A percentile compares a stretch with the other conserved stretches of the same genome.
These are phyloP conservation scores for Monomorium pharaonis DNA, from an alignment of 1,140 invertebrate genomes.

Conservation along the genomic window DNA sequence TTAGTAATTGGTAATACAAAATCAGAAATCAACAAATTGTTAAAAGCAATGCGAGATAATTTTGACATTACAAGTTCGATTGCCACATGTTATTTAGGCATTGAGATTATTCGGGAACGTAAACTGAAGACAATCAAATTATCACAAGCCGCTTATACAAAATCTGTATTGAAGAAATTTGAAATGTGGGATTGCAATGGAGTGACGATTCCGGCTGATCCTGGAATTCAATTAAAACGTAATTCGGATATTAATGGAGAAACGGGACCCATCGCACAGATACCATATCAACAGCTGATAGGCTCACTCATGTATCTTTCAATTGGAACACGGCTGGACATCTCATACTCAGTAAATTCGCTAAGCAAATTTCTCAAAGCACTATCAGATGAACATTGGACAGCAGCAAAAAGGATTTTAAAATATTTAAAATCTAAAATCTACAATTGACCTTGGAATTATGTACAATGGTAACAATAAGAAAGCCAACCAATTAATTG, in stretches of 20 bases:
- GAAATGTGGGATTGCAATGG: neutral
- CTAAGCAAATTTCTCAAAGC: neutral
- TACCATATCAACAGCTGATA: neutral
- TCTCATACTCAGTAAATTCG: neutral
- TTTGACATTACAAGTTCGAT: neutral
- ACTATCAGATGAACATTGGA: neutral
- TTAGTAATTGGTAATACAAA: neutral
- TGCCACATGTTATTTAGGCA: neutral
- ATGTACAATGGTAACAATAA: neutral
- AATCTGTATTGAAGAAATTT: neutral
- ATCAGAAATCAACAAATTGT: neutral
- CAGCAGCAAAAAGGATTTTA: neutral
- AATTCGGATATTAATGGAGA: neutral
- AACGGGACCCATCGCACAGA: neutral
- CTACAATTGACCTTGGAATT: neutral
- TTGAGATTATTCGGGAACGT: neutral
- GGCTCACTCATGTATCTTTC: slow-evolving; percentile 1
- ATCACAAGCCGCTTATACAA: neutral
- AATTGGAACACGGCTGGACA: neutral
- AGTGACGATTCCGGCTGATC: neutral
- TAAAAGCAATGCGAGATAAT: neutral
- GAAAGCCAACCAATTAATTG: neutral
- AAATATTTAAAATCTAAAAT: neutral
- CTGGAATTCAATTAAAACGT: neutral
- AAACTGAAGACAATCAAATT: neutral